Evolutionary conservation across 1,140 invertebrate genomes (phyloP).

Genomic region (Drosophila nannoptera): DNA sequence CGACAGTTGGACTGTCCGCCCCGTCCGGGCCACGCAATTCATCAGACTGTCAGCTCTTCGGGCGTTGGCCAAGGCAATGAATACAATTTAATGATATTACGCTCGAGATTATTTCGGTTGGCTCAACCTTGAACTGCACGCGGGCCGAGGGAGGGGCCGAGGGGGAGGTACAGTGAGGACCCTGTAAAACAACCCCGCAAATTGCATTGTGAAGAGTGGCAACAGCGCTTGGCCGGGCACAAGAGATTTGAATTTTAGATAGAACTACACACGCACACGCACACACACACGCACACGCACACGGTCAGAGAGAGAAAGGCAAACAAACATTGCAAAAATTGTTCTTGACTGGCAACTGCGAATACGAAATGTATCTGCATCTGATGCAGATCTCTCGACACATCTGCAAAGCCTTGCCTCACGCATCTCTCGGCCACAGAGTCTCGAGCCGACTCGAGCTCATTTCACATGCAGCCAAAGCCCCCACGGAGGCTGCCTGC

Average conservation of each 20-base stretch:
- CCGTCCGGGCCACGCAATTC: slow-evolving; percentile 5
- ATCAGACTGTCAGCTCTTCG: slow-evolving; percentile 17
- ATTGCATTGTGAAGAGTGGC: slow-evolving; percentile 60
- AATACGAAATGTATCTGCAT: slow-evolving; percentile 48
- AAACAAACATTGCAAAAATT: slow-evolving; percentile 47
- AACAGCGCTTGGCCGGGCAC: slow-evolving; percentile 44
- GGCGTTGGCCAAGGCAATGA: slow-evolving; percentile 39
- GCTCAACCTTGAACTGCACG: slow-evolving; percentile 55
- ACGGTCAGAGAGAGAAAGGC: slow-evolving; percentile 30
- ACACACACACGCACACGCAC: slow-evolving; percentile 29
- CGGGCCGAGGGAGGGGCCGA: not conserved
- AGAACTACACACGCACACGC: slow-evolving; percentile 41
- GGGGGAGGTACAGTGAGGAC: slow-evolving; percentile 15
- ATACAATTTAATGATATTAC: slow-evolving; percentile 66
- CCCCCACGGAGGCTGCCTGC: not conserved
- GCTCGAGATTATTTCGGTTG: slow-evolving; percentile 29
- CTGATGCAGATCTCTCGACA: slow-evolving; percentile 44
- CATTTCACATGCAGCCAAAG: slow-evolving; percentile 43
- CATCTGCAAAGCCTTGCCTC: slow-evolving; percentile 37
- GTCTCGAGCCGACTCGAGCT: slow-evolving; percentile 37
- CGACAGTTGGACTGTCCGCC: not conserved
- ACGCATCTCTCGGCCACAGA: slow-evolving; percentile 21
- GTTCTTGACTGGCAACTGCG: slow-evolving; percentile 39
- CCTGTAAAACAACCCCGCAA: slow-evolving; percentile 42
- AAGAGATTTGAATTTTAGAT: slow-evolving; percentile 75